Percentiles rank a stretch among this genome's conserved stretches.
phyloP scores from a whole-genome alignment of 2,888 invertebrate genomes.

The Dynastes grantii region DNA sequence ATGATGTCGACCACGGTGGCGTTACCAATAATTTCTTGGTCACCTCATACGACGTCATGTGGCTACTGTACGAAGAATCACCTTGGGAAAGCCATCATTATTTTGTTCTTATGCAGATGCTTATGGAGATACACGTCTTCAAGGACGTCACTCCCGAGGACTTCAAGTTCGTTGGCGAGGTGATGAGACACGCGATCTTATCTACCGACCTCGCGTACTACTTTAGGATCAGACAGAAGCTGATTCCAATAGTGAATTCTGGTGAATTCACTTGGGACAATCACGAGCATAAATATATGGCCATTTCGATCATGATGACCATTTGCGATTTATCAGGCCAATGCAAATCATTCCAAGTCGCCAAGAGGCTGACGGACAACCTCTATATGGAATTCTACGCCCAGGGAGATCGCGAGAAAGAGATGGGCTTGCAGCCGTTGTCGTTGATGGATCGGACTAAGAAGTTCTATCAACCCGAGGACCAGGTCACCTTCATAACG shows the following conservation, averaged over 20 bases:
- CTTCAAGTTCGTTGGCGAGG: conserved; percentile 22
- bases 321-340: conserved; percentile 76
- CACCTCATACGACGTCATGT: conserved; percentile 73
- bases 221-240: conserved; percentile 73
- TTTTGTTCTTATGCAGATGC: conserved; percentile 73
- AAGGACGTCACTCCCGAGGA: conserved; percentile 34
- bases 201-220: conserved; percentile 76
- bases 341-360: conserved; percentile 75
- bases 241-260: conserved; percentile 72
- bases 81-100: conserved; percentile 77
- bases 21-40: conserved; percentile 76
- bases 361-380: conserved; percentile 73
- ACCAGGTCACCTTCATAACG: conserved; percentile 77
- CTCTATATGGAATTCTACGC: conserved; percentile 71
- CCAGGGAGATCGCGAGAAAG: conserved; percentile 76
- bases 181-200: conserved; percentile 71
- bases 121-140: conserved; percentile 64
- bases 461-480: conserved; percentile 74
- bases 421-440: conserved; percentile 75
- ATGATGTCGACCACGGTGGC: conserved; percentile 78
- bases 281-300: conserved; percentile 71
- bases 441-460: conserved; percentile 78
- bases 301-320: conserved; percentile 76
- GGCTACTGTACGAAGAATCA: conserved; percentile 74
- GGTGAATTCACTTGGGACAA: conserved; percentile 72